These are phyloP conservation scores for Lagopus leucura DNA, from an alignment of 2,113 vertebrate species.

Conservation along the genomic window DNA sequence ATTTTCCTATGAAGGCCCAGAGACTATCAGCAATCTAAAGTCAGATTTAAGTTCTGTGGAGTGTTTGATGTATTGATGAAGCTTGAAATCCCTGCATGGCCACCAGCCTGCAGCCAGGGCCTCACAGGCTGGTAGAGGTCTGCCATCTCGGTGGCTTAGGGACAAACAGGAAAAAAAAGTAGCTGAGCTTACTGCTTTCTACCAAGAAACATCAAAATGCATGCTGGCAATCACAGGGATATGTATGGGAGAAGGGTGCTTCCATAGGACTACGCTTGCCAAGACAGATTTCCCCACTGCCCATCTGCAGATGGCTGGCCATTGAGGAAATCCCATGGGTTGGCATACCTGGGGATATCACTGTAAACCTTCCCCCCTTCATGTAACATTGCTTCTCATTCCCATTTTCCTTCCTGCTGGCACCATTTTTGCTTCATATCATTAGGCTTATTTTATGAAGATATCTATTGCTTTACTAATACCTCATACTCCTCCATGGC, in stretches of 20 bases:
- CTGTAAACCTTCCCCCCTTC: background rate
- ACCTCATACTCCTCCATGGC: background rate
- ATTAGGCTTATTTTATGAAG: background rate
- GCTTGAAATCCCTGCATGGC: rapidly evolving
- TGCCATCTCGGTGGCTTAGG: background rate
- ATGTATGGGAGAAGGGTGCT: background rate
- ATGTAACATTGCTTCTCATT: background rate
- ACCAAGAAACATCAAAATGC: background rate
- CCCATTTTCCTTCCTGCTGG: background rate
- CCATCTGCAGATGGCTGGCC: background rate
- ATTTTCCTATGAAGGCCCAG: background rate
- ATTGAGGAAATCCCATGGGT: background rate
- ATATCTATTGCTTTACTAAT: background rate
- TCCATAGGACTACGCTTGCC: background rate
- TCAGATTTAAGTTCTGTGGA: background rate
- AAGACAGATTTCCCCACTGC: rapidly evolving
- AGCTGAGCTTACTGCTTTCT: background rate
- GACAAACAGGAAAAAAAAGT: background rate
- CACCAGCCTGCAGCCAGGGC: background rate
- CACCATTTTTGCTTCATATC: background rate
- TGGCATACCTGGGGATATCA: background rate
- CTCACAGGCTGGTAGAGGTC: background rate
- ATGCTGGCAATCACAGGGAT: background rate
- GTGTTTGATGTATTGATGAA: background rate
- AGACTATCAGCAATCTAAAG: background rate